Base-by-base conservation (phyloP, 2,113 vertebrate genomes). In the Plecturocebus donacophilus region DNA sequence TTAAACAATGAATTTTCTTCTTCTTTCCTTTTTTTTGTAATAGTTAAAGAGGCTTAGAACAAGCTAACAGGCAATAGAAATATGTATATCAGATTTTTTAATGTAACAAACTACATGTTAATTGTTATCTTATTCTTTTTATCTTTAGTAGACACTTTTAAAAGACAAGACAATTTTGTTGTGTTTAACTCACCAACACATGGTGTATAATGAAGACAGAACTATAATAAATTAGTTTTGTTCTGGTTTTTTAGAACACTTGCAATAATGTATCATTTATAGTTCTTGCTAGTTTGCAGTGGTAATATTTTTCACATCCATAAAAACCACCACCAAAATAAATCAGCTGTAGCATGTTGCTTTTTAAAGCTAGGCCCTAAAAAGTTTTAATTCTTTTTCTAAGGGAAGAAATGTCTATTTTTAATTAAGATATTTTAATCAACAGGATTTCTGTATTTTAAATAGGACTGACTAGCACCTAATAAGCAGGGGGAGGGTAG, bases 21-120 rank as follows among this genome's bases (percentile, higher is more conserved):
- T 98, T 98, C 98, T 98, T 64, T 64, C 61, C 12, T 64, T 64
- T 91, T 98, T 98, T 99, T 99, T 99, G 98, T 99, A 98, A 98
- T 99, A 98, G 98, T 98, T 99, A 98, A 98, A 94, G 98, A 99
- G 98, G 98, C 95, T 98, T 99, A 99, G 99, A 98, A 98, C 98
- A 99, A 99, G 99, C 99, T 99, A 99, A 99, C 99, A 99, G 99
- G 99, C 99, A 99, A 99, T 99, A 99, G 99, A 99, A 99, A 98
- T 98, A 98, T 94, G 98, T 98, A 98, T 98, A 98, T 91, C 97
- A 97, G 97, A 99, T 99, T 99, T 99, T 99, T 99, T 98, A 98
- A 98, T 97, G 99, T 99, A 99, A 99, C 98, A 98, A 96, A 98
- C 99, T 99, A 99, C 98, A 99, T 97, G 98, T 98, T 98, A 98